Evolutionary conservation across 2,888 invertebrate genomes (phyloP).

Genomic region (Parasteatoda lunata): DNA sequence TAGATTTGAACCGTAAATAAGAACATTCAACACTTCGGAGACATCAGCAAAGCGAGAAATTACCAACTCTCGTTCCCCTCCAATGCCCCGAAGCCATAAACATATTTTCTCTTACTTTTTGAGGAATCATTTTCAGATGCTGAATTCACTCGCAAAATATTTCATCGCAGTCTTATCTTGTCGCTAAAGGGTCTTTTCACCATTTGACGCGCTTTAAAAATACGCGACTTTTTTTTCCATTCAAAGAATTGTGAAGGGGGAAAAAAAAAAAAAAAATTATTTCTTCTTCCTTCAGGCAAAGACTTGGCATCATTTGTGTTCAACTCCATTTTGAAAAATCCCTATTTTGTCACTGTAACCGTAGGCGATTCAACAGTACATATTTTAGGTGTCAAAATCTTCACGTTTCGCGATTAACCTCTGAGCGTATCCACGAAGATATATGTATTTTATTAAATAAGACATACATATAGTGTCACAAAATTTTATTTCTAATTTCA

Average conservation of each 20-base stretch:
- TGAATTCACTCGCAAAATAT: conserved; percentile 33
- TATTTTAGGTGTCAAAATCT: not conserved
- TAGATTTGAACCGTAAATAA: no score
- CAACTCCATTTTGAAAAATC: not conserved
- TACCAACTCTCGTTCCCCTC: conserved; percentile 11
- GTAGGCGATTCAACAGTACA: not conserved
- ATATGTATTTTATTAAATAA: no score
- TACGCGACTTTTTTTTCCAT: not conserved
- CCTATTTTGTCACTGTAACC: not conserved
- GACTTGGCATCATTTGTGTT: conserved; percentile 39
- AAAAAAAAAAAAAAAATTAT: conserved; percentile 28
- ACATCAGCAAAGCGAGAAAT: not conserved
- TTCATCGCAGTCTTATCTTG: conserved; percentile 56
- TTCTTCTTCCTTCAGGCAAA: conserved; percentile 27
- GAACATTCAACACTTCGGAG: no score
- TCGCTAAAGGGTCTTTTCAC: conserved; percentile 22
- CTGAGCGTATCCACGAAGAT: no score
- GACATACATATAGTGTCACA: no score
- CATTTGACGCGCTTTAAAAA: not conserved
- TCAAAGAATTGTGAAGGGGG: no score
- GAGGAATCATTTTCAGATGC: conserved; percentile 12
- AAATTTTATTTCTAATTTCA: no score
- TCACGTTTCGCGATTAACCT: not conserved
- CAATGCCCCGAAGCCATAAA: conserved; percentile 22
- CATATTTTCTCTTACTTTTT: conserved; percentile 25